These are phyloP conservation scores for Heliconius cydno DNA, from an alignment of 2,888 invertebrate species.

Conservation along the genomic window DNA sequence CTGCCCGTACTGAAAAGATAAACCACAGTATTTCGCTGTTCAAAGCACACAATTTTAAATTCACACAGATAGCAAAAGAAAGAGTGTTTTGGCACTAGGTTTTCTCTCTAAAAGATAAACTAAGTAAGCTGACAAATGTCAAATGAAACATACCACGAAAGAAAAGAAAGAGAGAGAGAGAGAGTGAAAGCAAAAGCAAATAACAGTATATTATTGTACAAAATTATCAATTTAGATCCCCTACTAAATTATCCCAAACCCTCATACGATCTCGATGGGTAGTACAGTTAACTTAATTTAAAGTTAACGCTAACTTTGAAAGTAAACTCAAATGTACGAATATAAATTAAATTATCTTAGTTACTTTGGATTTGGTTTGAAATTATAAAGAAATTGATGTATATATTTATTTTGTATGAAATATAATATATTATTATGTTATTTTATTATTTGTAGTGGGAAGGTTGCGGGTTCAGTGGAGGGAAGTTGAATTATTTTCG, in stretches of 20 bases:
- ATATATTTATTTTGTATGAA: conserved; percentile 10
- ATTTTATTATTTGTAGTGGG: too few species aligned
- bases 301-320: conserved; percentile 48
- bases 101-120: background rate
- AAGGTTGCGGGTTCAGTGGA: too few species aligned
- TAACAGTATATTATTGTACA: background rate
- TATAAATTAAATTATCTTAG: conserved; percentile 44
- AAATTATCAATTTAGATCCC: conserved; percentile 21
- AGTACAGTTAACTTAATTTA: conserved; percentile 49
- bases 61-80: too few species aligned
- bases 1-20: too few species aligned
- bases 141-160: background rate
- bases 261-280: conserved; percentile 42
- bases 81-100: too few species aligned
- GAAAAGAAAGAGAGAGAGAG: background rate
- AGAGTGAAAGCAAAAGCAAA: background rate
- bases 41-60: too few species aligned
- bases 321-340: conserved; percentile 39
- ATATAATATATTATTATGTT: background rate
- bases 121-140: background rate
- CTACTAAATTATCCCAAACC: conserved; percentile 37
- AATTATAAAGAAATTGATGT: conserved; percentile 6
- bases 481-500: background rate
- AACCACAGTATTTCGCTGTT: too few species aligned
- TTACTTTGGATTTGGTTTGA: conserved; percentile 32